Base-by-base conservation (phyloP, 2,113 vertebrate genomes). In the Catharus fuscescens region DNA sequence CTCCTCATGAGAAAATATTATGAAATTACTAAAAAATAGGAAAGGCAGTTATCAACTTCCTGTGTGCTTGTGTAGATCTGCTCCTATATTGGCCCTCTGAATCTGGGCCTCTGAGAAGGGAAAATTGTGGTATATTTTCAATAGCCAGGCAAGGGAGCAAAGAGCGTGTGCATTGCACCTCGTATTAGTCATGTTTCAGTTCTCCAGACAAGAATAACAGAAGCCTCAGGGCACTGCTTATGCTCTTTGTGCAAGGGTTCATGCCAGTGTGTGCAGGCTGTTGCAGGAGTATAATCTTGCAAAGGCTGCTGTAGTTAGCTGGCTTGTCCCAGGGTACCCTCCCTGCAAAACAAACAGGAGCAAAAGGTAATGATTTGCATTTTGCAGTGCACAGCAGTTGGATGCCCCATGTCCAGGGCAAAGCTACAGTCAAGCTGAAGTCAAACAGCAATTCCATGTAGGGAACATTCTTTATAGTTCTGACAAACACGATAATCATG, bases 161-260 rank as follows among this genome's bases (percentile, higher is more conserved):
- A 92, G 40, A 60, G 11, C 21, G 56, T 45, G n/a, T 76, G 19
- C 48, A 44, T 18, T 47, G 28, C 20, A 32, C 53, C 18, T 87
- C 0, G 0, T 26, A 67, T 87, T 64, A 84, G 65, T 71, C 4
- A 3, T 84, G 64, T 80, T 86, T 84, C 45, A 54, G 14, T 60
- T 89, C 73, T 95, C 40, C 36, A 65, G 69, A 92, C 57, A 69
- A 73, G 77, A 95, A 47, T 80, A 83, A 83, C 42, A 82, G 48
- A 80, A 83, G 80, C 81, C 61, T 89, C 18, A 25, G 66, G 66
- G 66, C 52, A 52, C 29, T 71, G 47, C 34, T 91, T 52, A 19
- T 61, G 70, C 66, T 82, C n/a, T 90, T 69, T 79, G 48, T 60
- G 25, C 44, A 85, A 65, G 21, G 19, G 48, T 45, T 94, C 74